Evolutionary conservation across 2,113 vertebrate genomes (phyloP), one percentile per base, ranked within the genome.

Genomic region (Canis aureus): DNA sequence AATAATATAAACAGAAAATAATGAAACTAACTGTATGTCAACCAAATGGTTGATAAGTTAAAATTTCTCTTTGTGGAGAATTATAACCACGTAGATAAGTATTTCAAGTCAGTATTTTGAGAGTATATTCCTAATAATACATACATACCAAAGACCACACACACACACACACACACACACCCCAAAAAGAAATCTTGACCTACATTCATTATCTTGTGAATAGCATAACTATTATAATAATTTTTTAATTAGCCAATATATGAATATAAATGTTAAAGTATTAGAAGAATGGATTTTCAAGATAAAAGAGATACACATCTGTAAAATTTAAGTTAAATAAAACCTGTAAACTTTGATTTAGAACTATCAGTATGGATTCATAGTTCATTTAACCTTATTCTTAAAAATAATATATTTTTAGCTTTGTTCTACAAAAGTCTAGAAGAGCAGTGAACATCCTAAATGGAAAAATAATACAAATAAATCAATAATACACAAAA

Each of bases 331-430:
- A 92, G 7, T 86, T 85, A 85, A 87, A 59, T 73, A 55, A 82
- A 89, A 57, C 4, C 29, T 67, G 0, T 76, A 85, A 53, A 0
- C 19, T 95, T 89, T 60, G 4, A 87, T 43, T 71, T 85, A 64
- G 11, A 73, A 91, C 82, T 96, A 59, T 55, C 49, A 93, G 32
- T 80, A 51, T 69, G 2, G 66, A 95, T 82, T 96, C 8, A 69
- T 55, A 91, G n/a, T 62, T 88, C 74, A 53, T 59, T 86, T 81
- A 53, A 86, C 0, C 13, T 62, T 35, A 94, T 94, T 82, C 55
- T 87, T 95, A n/a, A 88, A 94, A 93, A 91, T 67, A 25, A 90
- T 13, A 11, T n/a, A 1, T 79, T 83, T 67, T 85, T 84, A 82
- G 51, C 17, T 80, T 80, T 88, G 27, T 69, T 80, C 11, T 90